Percentiles rank a stretch among this genome's conserved stretches.
Conservation (phyloP, 2,113 vertebrate species). For the Dermatemys mawii region DNA sequence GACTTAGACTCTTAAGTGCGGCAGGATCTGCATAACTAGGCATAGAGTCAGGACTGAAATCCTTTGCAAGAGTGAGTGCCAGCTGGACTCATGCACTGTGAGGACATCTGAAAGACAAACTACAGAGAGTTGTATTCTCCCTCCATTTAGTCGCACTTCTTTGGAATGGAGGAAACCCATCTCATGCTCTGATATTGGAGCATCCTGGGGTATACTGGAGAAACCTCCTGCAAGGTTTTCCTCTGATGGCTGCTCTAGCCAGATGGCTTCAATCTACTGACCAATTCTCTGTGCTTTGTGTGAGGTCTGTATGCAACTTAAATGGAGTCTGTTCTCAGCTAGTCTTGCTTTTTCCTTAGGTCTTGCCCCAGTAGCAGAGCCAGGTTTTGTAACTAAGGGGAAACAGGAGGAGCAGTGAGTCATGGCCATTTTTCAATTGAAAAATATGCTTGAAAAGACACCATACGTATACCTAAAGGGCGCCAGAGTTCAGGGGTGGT, state of each 20-base stretch:
- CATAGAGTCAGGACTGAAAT: neutral
- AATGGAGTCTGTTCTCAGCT: slow-evolving; percentile 60
- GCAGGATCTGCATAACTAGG: neutral
- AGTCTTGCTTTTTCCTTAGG: slow-evolving; percentile 58
- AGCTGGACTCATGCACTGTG: neutral
- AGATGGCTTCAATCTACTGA: slow-evolving; percentile 76
- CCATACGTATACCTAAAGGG: neutral
- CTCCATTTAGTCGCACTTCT: slow-evolving; percentile 38
- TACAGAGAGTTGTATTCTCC: slow-evolving; percentile 15
- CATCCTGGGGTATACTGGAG: slow-evolving; percentile 56
- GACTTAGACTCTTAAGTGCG: neutral
- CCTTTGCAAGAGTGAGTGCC: neutral
- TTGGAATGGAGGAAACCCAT: slow-evolving; percentile 30
- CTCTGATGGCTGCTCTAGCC: slow-evolving; percentile 64
- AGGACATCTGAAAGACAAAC: slow-evolving; percentile 6
- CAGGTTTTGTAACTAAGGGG: neutral
- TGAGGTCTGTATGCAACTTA: slow-evolving; percentile 70
- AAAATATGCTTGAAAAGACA: neutral
- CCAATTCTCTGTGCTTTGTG: slow-evolving; percentile 72
- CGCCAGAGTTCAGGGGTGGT: accelerated
- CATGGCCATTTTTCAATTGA: neutral
- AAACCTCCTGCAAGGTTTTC: slow-evolving; percentile 70
- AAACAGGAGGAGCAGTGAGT: neutral
- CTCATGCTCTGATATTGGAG: slow-evolving; percentile 61
- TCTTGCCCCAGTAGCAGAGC: neutral